Conservation (phyloP, 2,113 vertebrate genomes). For the Sisor rabdophorus region DNA sequence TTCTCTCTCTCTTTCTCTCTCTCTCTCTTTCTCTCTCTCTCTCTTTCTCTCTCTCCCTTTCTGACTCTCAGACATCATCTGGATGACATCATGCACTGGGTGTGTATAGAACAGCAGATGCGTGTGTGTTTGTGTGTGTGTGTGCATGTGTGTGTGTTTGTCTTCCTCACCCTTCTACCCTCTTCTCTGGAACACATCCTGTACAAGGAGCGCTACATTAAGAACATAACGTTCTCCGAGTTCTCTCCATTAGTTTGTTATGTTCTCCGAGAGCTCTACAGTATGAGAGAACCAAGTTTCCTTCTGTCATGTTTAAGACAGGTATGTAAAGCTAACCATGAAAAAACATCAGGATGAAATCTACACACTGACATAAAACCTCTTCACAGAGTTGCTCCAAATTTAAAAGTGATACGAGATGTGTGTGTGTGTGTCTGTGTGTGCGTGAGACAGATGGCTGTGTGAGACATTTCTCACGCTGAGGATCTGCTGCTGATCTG, state of each 20-base stretch:
- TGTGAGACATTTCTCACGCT: slow-evolving; percentile 41
- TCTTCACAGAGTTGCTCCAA: too few species aligned
- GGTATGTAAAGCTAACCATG: not conserved
- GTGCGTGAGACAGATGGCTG: slow-evolving; percentile 42
- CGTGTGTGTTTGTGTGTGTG: slow-evolving; percentile 20
- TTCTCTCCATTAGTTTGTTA: not conserved
- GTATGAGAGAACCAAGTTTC: not conserved
- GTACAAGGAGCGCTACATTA: not conserved
- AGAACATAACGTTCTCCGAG: not conserved
- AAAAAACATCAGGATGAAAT: not conserved
- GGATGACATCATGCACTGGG: slow-evolving; percentile 66
- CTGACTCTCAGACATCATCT: slow-evolving; percentile 42
- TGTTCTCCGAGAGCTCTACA: not conserved
- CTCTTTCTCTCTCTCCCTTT: not conserved
- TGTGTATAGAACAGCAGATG: slow-evolving; percentile 44
- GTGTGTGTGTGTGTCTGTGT: not conserved
- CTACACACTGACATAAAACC: not conserved
- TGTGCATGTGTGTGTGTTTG: slow-evolving; percentile 6
- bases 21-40: not conserved
- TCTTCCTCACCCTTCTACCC: not conserved
- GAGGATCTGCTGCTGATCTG: slow-evolving; percentile 26
- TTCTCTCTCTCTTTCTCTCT: not conserved
- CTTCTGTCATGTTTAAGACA: not conserved
- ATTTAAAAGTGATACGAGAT: not conserved
- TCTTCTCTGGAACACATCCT: slow-evolving; percentile 8